Percentiles rank a stretch among this genome's conserved stretches.
phyloP scores from a whole-genome alignment of 1,140 invertebrate species.

The Helicorthomorpha holstii region DNA sequence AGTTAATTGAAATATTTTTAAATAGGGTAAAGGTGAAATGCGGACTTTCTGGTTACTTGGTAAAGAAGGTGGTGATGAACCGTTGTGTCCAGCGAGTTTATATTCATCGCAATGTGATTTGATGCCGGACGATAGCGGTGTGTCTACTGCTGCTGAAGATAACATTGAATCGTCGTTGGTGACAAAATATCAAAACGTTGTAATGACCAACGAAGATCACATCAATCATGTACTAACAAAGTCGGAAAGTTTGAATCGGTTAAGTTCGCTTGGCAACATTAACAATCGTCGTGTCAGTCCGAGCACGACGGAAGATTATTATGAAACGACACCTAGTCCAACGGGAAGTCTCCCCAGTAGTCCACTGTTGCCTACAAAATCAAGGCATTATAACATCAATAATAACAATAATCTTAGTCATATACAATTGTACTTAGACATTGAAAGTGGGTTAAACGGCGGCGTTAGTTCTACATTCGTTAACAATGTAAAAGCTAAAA shows the following conservation, averaged over 20 bases:
- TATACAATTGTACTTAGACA: too few relatives aligned
- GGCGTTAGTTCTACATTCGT: too few relatives aligned
- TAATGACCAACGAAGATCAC: background rate
- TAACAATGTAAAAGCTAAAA: too few relatives aligned
- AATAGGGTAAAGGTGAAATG: slow-evolving; percentile 70
- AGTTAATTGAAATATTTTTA: slow-evolving; percentile 5
- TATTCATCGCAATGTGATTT: too few relatives aligned
- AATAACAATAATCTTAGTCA: too few relatives aligned
- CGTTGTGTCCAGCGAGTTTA: background rate
- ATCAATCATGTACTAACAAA: background rate
- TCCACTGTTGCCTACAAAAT: slow-evolving; percentile 3
- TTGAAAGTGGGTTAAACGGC: too few relatives aligned
- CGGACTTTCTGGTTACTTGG: slow-evolving; percentile 61
- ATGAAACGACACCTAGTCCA: background rate
- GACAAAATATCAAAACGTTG: background rate
- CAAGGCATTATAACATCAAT: too few relatives aligned
- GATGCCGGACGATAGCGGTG: too few relatives aligned
- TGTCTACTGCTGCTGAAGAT: too few relatives aligned
- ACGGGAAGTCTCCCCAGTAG: background rate
- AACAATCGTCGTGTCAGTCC: background rate
- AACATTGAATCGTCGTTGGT: too few relatives aligned
- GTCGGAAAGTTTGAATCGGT: background rate
- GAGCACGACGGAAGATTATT: background rate
- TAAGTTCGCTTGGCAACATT: background rate
- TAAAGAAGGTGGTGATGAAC: too few relatives aligned